These are phyloP conservation scores for Odobenus rosmarus DNA, from an alignment of 2,113 vertebrate genomes.

Conservation along the genomic window DNA sequence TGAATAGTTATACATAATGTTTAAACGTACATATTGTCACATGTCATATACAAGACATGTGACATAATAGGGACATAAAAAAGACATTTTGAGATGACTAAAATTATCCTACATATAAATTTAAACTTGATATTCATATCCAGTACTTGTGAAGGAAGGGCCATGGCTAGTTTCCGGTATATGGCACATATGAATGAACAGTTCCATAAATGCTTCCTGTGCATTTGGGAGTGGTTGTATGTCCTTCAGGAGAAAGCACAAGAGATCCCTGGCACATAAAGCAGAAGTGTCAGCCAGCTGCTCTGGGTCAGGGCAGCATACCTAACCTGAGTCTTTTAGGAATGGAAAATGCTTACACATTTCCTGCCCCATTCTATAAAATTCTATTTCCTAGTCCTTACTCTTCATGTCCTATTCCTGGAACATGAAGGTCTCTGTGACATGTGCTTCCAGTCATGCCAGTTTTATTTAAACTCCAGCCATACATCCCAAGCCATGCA, in stretches of 20 bases:
- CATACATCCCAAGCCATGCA: neutral
- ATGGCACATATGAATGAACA: neutral
- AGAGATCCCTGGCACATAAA: neutral
- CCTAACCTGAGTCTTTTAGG: neutral
- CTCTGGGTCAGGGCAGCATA: neutral
- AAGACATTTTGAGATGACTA: neutral
- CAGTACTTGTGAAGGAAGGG: neutral
- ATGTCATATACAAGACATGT: neutral
- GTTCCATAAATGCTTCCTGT: neutral
- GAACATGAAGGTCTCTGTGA: neutral
- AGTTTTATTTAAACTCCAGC: neutral
- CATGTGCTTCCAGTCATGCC: neutral
- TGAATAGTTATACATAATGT: neutral
- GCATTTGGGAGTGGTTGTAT: neutral
- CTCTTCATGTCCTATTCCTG: neutral
- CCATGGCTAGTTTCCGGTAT: neutral
- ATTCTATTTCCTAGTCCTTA: neutral
- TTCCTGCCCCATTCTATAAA: conserved; percentile 40
- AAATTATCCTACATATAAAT: neutral
- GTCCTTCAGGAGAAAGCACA: neutral
- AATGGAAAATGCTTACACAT: conserved; percentile 53
- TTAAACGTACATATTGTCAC: neutral
- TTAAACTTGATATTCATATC: neutral
- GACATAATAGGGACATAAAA: neutral
- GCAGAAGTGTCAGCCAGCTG: conserved; percentile 14